Conservation (phyloP, 2,797 vertebrate species). For the Rachycentron canadum region DNA sequence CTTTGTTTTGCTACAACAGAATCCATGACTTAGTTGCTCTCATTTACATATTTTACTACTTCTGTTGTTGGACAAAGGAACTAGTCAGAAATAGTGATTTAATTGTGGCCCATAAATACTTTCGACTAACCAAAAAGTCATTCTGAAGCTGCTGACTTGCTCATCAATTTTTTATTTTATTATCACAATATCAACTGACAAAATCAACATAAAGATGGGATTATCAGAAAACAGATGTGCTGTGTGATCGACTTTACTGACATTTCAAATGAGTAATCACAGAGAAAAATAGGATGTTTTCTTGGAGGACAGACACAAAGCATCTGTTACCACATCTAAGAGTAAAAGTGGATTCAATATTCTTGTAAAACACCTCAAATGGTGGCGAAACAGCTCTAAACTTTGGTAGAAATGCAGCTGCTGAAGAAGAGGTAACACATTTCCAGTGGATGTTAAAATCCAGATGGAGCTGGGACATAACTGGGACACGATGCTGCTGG, state of each 20-base stretch:
- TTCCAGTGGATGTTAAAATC: not conserved
- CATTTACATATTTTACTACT: not conserved
- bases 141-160: no score
- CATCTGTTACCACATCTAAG: not conserved
- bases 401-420: not conserved
- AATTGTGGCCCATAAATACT: not conserved
- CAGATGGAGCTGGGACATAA: not conserved
- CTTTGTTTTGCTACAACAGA: not conserved
- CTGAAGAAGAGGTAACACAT: not conserved
- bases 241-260: not conserved
- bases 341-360: not conserved
- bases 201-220: no score
- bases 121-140: no score
- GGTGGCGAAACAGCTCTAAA: not conserved
- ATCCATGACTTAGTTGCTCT: not conserved
- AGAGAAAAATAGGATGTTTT: not conserved
- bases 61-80: not conserved
- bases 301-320: not conserved
- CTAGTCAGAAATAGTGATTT: not conserved
- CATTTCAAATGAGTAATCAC: not conserved
- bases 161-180: no score
- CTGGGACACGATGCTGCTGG: not conserved
- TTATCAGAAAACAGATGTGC: not conserved
- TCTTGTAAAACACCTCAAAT: not conserved
- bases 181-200: no score